These are phyloP conservation scores for Stenchaetothrips biformis DNA, from an alignment of 2,888 invertebrate genomes.

Conservation along the genomic window DNA sequence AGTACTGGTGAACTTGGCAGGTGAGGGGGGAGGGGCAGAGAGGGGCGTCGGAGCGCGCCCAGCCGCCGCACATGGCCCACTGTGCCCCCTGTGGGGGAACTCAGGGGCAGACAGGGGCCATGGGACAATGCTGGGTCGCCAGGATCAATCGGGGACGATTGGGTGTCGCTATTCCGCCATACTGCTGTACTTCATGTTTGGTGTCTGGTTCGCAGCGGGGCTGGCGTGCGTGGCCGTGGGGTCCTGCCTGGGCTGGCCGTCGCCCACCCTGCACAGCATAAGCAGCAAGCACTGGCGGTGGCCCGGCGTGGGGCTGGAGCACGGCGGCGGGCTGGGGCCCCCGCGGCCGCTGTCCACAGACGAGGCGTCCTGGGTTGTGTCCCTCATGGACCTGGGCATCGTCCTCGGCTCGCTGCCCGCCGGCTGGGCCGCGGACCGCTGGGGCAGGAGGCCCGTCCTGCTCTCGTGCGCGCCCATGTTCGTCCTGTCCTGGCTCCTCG, in stretches of 20 bases:
- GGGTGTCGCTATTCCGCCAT: too few species aligned
- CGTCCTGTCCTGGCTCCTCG: constrained; percentile 43
- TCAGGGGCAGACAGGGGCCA: too few species aligned
- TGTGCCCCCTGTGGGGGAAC: too few species aligned
- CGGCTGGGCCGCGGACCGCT: constrained; percentile 42
- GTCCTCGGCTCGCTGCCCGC: constrained; percentile 45
- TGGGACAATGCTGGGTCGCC: too few species aligned
- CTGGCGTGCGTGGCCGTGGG: constrained; percentile 20
- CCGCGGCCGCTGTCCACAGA: constrained; percentile 41
- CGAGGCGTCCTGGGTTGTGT: constrained; percentile 44
- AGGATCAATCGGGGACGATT: too few species aligned
- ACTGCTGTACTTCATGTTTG: too few species aligned
- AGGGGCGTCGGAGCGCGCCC: neutral
- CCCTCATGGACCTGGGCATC: constrained; percentile 44
- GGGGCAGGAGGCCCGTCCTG: constrained; percentile 43
- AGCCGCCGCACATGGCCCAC: neutral
- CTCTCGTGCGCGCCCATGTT: constrained; percentile 43
- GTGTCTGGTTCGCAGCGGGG: neutral
- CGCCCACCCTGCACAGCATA: neutral
- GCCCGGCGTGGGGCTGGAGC: neutral
- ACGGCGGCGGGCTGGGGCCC: constrained; percentile 26
- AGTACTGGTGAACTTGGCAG: constrained; percentile 19
- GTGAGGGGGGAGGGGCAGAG: neutral
- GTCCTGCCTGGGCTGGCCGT: constrained; percentile 5
- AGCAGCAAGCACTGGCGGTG: neutral